Evolutionary conservation across 2,888 invertebrate species (phyloP), one percentile per base, ranked within the genome.

Genomic region (Thymelicus lineola): DNA sequence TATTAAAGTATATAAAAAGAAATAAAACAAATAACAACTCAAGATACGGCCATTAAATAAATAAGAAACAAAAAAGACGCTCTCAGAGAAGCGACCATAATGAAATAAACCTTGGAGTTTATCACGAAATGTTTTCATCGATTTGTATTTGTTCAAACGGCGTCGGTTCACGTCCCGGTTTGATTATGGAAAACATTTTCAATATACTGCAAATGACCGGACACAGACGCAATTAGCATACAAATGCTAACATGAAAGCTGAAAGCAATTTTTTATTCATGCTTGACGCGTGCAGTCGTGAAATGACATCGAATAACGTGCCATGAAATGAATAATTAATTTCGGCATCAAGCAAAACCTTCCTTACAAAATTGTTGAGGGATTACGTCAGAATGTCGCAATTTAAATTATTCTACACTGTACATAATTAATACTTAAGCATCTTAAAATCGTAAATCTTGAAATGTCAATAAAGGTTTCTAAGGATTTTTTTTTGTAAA

Each of bases 161-260:
- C 20, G 12, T 17, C 6, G 5, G 60, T 61, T 46, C 46, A 35
- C 36, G 58, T 15, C n/a, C 35, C n/a, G 7, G n/a, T 36, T 20
- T 50, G 17, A 63, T 53, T 63, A 63, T 53, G 50, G 50, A 50
- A 63, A 63, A 7, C 15, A 20, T 42, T 50, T 17, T 50, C 64
- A 55, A 55, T 64, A 55, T 53, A 64, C 38, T 55, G 64, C 64
- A 64, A 64, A 64, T 64, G 64, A 45, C 64, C 20, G 42, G 42
- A 64, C 64, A 20, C 55, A 55, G 64, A 64, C 55, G 38, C 55
- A 17, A 64, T 64, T 64, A 42, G 55, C 55, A 64, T 64, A 55
- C 64, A n/a, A 42, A 64, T 1, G 36, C 17, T 36, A 17, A 17
- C 59, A 42, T 64, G 64, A 64, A 20, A 64, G 42, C 42, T 64